Conservation (phyloP, 2,797 vertebrate species). For the Tragelaphus eurycerus region DNA sequence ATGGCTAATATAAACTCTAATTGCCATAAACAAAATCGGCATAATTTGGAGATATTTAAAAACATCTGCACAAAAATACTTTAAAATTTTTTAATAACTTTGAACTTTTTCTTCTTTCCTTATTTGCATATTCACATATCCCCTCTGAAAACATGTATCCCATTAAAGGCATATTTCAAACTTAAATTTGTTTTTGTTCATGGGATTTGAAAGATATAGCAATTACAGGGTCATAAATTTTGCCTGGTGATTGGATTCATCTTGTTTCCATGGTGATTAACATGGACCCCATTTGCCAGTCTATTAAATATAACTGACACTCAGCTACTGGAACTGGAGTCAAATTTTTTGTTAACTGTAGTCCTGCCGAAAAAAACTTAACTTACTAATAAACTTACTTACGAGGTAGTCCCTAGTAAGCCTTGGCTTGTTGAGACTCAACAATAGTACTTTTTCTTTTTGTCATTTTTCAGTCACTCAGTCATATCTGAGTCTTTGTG, state of each 20-base stretch:
- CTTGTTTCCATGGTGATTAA: slow-evolving; percentile 19
- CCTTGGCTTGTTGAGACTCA: neutral
- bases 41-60: neutral
- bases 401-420: neutral
- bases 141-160: neutral
- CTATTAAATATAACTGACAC: neutral
- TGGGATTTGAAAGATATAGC: neutral
- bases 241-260: neutral
- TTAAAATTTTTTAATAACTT: neutral
- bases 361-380: neutral
- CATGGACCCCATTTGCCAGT: neutral
- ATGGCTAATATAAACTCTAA: neutral
- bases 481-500: neutral
- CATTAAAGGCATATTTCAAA: slow-evolving; percentile 19
- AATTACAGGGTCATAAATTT: neutral
- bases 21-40: neutral
- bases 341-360: neutral
- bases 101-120: slow-evolving; percentile 9
- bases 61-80: neutral
- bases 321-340: neutral
- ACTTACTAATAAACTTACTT: neutral
- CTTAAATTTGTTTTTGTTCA: neutral
- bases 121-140: neutral
- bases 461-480: neutral
- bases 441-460: neutral